Evolutionary conservation across 2,113 vertebrate genomes (phyloP), one percentile per base, ranked within the genome.

Genomic region (Paramisgurnus dabryanus): DNA sequence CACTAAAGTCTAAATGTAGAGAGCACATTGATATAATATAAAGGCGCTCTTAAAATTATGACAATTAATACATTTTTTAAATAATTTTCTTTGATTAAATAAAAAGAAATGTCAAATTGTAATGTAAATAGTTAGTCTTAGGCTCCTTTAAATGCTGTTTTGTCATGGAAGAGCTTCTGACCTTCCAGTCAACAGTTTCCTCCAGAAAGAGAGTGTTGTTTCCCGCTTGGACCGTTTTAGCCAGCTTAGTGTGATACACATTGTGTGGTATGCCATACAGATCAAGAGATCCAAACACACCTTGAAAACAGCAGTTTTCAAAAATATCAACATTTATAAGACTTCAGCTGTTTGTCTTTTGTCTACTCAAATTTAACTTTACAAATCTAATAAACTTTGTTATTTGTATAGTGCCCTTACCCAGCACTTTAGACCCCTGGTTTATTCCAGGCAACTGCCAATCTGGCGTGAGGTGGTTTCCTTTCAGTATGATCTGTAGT

Each of bases 381-480:
- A 22, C 22, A 22, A 22, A 22, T 22, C 22, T 34, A 34, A 34
- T 34, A 34, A 2, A 34, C 27, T 34, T 34, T 18, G 27, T 34
- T 34, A 34, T 3, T 34, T 34, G 27, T 34, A 34, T 11, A 57
- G 69, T 27, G 0, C 40, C 34, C 87, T 87, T 87, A 95, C 95
- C 95, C 72, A 96, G 85, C 43, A 95, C 95, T 83, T 96, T 96
- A 84, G 95, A 91, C 9, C 95, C 95, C 89, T 94, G 95, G 86
- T 95, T 95, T 84, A 89, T 92, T 81, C 93, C 95, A 4, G 87
- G 90, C 78, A 96, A 88, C 73, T 83, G 84, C 93, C 93, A 95
- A 43, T 96, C 94, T 0, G 90, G 93, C 1, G 94, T 95, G 70
- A 39, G 76, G 84, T 95, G 94, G 87, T 91, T 90, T 79, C 95